Evolutionary conservation across 1,140 invertebrate species (phyloP), one percentile per base, ranked within the genome.

Genomic region (Megathymus violae): DNA sequence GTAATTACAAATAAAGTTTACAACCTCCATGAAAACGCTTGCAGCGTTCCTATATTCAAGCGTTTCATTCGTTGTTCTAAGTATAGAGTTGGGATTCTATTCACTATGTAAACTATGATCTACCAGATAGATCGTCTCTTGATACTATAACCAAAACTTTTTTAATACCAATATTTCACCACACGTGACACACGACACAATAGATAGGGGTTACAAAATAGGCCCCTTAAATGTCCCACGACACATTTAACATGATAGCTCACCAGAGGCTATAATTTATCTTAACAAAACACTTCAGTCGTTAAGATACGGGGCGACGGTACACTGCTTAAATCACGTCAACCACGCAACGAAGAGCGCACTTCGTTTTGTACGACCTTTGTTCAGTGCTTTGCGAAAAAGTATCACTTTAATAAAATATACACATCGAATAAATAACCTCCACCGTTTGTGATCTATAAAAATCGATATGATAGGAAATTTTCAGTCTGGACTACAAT

Each of bases 181-280:
- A 11, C 4, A 4, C 47, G 27, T 14, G 11, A 15, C 27, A 17
- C 10, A 25, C 1, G 7, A n/a, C 25, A 50, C 47, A 50, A 50
- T 34, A 31, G 47, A 15, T 16, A 4, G 6, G 27, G 47, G 47
- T 50, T 27, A 50, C 27, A 34, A 13, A 50, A 50, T 50, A 50
- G 47, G 47, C 47, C 27, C 47, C 47, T 50, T 50, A 50, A 50
- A 50, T 34, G 34, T 50, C 47, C 14, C 27, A 34, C 13, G 31
- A 50, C 14, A 34, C 47, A 50, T 50, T 50, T 50, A 50, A 50
- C 25, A 14, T 50, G 47, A 50, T 50, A 50, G 25, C 22, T 27
- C 17, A 14, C 44, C 19, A 47, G 44, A 6, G 19, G 22, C 22
- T n/a, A 47, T 47, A 47, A 47, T 47, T 47, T 47, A 47, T 47